Base-by-base conservation (phyloP, 2,888 invertebrate species). In the Chromoteleia sp. region DNA sequence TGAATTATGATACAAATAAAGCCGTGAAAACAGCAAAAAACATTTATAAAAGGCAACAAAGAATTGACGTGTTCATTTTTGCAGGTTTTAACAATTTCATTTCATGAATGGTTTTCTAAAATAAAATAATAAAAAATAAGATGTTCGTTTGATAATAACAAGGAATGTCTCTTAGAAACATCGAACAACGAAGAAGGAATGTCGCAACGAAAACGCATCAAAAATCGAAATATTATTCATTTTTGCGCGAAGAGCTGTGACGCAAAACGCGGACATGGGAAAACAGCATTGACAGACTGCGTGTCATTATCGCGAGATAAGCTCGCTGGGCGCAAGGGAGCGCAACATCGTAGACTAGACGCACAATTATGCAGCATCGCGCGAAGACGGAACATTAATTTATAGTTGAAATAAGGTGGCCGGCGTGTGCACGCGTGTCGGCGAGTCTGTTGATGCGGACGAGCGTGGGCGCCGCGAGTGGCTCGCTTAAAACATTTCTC, bases 401-500 rank as follows among this genome's bases (percentile, higher is more conserved):
- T 90, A 90, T 89, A 87, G 88, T 86, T 88, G 87, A 87, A 89
- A 89, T 87, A 88, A 87, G 89, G 89, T 88, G 85, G 87, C 87
- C 85, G 84, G 88, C 86, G 87, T 85, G 88, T 87, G 88, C 89
- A 86, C 89, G 89, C 88, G 89, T 89, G 88, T 89, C 89, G 88
- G 88, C 90, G 88, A 88, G 89, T 90, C 89, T 87, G 89, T 89
- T 89, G 88, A 84, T 84, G 83, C 85, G 86, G 85, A 86, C 82
- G 85, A 88, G 89, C 89, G 89, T 89, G 89, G 89, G 89, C 88
- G 89, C 87, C 84, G 84, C 83, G 87, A 87, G 87, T 86, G 88
- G 86, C 87, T 89, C 88, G 89, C 87, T 90, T 90, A 88, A 90
- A 90, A 90, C 90, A 90, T 90, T 90, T 90, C 90, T 90, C 90